Evolutionary conservation across 2,888 invertebrate genomes (phyloP).

Genomic region (Scaptomyza flava): DNA sequence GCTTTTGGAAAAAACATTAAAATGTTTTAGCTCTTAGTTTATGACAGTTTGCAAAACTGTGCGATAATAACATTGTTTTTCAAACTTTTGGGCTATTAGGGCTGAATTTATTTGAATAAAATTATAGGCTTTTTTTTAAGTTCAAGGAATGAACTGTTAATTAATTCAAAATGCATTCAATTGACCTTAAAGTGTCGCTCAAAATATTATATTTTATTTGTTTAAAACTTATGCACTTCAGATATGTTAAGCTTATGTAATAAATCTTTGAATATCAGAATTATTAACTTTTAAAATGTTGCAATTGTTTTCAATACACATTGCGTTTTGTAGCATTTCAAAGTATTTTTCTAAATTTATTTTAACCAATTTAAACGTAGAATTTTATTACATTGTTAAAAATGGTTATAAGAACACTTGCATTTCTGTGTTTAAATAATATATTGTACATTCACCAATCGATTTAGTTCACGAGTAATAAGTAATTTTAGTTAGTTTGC

Average conservation of each 20-base stretch:
- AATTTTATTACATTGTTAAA: no score
- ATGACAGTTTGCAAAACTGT: not conserved
- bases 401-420: no score
- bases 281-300: no score
- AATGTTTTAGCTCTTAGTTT: not conserved
- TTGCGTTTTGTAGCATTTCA: no score
- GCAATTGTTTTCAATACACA: no score
- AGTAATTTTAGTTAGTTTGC: constrained; percentile 32
- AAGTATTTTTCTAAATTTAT: no score
- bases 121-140: not conserved
- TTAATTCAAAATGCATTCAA: not conserved
- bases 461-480: constrained; percentile 41
- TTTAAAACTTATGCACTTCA: no score
- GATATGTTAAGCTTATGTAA: no score
- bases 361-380: no score
- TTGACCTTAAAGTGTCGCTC: not conserved
- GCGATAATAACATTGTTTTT: not conserved
- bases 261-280: no score
- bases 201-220: no score
- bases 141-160: not conserved
- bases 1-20: not conserved
- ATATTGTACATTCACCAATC: constrained; percentile 11
- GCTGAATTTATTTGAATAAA: not conserved
- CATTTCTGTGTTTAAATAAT: no score
- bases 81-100: not conserved